phyloP scores from a whole-genome alignment of 2,797 vertebrate species.

The Cyprinodon diabolis region DNA sequence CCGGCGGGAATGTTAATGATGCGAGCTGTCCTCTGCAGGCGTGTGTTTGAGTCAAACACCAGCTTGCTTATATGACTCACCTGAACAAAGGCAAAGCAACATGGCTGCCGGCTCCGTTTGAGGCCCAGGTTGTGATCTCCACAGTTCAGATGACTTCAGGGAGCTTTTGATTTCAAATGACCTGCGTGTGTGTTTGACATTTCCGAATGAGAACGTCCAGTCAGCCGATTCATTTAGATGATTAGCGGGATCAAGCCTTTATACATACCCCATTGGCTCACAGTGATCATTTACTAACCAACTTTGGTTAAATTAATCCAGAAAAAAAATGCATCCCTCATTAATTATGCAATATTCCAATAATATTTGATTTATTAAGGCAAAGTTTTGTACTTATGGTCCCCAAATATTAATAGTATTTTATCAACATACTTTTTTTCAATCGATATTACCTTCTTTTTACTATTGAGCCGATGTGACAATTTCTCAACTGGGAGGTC shows the following conservation, averaged over 20 bases:
- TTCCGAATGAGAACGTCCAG: conserved; percentile 45
- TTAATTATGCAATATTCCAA: neutral
- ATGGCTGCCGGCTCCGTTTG: conserved; percentile 17
- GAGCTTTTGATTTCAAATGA: conserved; percentile 45
- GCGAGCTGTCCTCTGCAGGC: conserved; percentile 32
- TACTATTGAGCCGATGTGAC: too few species aligned
- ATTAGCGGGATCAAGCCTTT: conserved; percentile 60
- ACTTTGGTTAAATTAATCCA: conserved; percentile 3
- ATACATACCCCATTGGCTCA: conserved; percentile 44
- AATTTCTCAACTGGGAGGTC: too few species aligned
- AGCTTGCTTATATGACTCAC: conserved; percentile 28
- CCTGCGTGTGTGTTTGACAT: conserved; percentile 30
- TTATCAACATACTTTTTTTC: too few species aligned
- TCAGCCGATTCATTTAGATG: conserved; percentile 56
- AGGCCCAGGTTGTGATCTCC: conserved; percentile 23
- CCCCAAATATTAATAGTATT: too few species aligned
- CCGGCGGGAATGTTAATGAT: neutral
- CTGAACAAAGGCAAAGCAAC: conserved; percentile 18
- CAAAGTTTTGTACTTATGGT: too few species aligned
- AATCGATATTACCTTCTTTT: too few species aligned
- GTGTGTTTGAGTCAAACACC: conserved; percentile 47
- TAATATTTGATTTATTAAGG: too few species aligned
- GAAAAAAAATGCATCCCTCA: neutral
- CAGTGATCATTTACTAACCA: conserved; percentile 24
- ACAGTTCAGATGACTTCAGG: conserved; percentile 22